Conservation (phyloP, 1,140 invertebrate genomes). For the Solenopsis fugax region DNA sequence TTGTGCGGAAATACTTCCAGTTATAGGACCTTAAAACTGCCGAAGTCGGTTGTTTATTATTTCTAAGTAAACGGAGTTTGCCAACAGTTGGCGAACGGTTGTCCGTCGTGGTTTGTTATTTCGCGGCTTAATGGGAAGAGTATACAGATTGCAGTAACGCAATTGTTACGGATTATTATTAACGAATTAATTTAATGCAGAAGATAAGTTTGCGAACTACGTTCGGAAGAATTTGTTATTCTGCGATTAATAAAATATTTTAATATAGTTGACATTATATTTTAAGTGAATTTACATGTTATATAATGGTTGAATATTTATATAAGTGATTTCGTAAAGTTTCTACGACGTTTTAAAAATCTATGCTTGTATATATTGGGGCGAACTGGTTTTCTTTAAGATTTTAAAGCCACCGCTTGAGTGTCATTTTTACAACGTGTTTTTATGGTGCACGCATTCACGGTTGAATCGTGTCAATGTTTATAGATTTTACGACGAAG, state of each 20-base stretch:
- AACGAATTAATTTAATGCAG: not conserved
- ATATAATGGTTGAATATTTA: not conserved
- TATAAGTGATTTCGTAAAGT: not conserved
- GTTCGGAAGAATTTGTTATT: not conserved
- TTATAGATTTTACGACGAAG: slow-evolving; percentile 4
- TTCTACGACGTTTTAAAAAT: not conserved
- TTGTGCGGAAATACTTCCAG: slow-evolving; percentile 35
- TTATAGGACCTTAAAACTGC: slow-evolving; percentile 9
- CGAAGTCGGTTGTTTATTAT: slow-evolving; percentile 39
- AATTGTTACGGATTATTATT: slow-evolving; percentile 9
- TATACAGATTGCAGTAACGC: not conserved
- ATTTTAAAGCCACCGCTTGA: slow-evolving; percentile 13
- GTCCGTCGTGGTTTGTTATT: not conserved
- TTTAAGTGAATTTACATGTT: not conserved
- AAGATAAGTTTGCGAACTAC: slow-evolving; percentile 1
- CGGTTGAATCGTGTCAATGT: not conserved
- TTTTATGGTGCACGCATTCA: not conserved
- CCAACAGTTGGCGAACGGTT: slow-evolving; percentile 33
- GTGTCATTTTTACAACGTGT: not conserved
- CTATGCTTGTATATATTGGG: not conserved
- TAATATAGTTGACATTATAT: not conserved
- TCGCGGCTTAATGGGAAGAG: slow-evolving; percentile 6
- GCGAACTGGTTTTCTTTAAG: not conserved
- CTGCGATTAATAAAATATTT: not conserved
- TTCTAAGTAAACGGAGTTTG: slow-evolving; percentile 15